Base-by-base conservation (phyloP, 1,140 invertebrate genomes). In the Ceratosolen fusciceps region DNA sequence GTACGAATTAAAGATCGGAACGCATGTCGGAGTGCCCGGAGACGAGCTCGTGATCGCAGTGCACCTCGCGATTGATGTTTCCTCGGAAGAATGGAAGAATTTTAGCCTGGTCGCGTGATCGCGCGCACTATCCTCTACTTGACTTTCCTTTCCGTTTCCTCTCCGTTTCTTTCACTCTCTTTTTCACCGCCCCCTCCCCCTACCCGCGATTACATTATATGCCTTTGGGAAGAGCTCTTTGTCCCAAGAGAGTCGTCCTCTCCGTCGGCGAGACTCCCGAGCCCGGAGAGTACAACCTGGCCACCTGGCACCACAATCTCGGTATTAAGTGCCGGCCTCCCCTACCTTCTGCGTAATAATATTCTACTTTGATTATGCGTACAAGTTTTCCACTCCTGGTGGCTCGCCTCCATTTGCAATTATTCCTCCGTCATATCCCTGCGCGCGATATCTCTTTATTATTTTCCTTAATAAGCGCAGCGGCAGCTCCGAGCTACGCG, bases 381-480 rank as follows among this genome's bases (percentile, higher is more conserved):
- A 31, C n/a, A 71, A 71, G 58, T 60, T 75, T 74, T 75, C n/a
- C 19, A 9, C 8, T 9, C 12, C 2, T 47, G n/a, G n/a, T 16
- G 21, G 29, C 26, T 75, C 60, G 19, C 74, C 67, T 73, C 73
- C 77, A 79, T 79, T 79, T 79, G 77, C 77, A 79, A 79, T 79
- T 79, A 79, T 73, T 49, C 21, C 77, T n/a, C 68, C n/a, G 39
- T 62, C 62, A 77, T 77, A 68, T 62, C 24, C 65, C n/a, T 31
- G 24, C 39, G 0, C 14, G 31, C 26, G 62, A 68, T 68, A 56
- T 78, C 62, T 47, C 56, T 54, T n/a, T 62, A 71, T 60, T 62
- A 71, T 60, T 77, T 24, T 31, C 58, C 14, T 73, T 54, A 73
- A 73, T 73, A 73, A 56, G n/a, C 0, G 7, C 39, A 73, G 43